phyloP scores from a whole-genome alignment of 2,888 invertebrate species.

The Nemotelus pantherinus region DNA sequence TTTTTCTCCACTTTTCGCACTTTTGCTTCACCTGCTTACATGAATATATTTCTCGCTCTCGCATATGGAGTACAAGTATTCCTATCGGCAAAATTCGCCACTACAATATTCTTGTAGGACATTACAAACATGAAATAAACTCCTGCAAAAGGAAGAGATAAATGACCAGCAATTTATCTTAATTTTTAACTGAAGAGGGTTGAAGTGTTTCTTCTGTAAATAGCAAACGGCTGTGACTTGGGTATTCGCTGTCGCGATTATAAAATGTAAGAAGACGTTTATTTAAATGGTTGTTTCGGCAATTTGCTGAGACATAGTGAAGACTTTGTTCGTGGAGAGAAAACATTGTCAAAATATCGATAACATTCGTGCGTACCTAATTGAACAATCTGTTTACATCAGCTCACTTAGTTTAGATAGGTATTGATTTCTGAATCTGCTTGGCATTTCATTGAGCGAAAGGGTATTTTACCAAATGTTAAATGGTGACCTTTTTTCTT shows the following conservation, averaged over 20 bases:
- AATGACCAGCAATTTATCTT: slow-evolving; percentile 49
- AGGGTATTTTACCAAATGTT: neutral
- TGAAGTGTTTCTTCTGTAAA: slow-evolving; percentile 9
- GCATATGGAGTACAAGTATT: no score
- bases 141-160: slow-evolving; percentile 41
- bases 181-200: slow-evolving; percentile 46
- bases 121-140: slow-evolving; percentile 13
- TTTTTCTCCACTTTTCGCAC: neutral
- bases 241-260: no score
- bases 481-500: neutral
- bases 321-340: slow-evolving; percentile 27
- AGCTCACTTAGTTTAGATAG: no score
- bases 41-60: no score
- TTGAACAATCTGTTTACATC: slow-evolving; percentile 26
- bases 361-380: slow-evolving; percentile 7
- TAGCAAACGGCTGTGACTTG: neutral
- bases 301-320: slow-evolving; percentile 39
- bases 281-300: slow-evolving; percentile 20
- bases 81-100: no score
- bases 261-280: neutral
- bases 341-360: slow-evolving; percentile 39
- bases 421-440: no score
- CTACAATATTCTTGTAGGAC: neutral
- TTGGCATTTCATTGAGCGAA: no score
- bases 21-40: no score